Percentiles rank a stretch among this genome's conserved stretches.
phyloP scores from a whole-genome alignment of 2,113 vertebrate species.

The Copsychus sechellarum region DNA sequence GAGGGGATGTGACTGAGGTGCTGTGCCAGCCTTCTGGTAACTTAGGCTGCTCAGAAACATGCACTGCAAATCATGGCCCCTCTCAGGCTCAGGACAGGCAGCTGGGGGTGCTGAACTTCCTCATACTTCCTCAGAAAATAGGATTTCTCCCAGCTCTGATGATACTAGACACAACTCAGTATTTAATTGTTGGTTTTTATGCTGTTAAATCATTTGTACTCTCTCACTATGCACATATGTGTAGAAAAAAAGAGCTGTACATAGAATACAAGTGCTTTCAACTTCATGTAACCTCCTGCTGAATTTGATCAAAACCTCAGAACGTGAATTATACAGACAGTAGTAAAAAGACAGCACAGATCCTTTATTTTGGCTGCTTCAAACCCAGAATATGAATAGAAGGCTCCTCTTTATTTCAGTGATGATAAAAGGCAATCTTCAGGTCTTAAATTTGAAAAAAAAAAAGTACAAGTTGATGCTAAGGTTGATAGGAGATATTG shows the following conservation, averaged over 20 bases:
- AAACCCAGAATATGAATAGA: conserved; percentile 2
- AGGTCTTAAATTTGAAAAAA: conserved; percentile 19
- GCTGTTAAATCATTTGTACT: background rate
- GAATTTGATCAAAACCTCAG: conserved; percentile 46
- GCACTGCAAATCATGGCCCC: background rate
- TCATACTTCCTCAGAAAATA: background rate
- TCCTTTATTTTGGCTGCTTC: conserved; percentile 55
- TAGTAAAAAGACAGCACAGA: conserved; percentile 29
- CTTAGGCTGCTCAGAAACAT: background rate
- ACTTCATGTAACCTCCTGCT: background rate
- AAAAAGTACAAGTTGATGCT: background rate
- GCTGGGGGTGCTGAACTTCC: background rate
- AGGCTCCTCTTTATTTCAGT: background rate
- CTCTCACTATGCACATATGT: background rate
- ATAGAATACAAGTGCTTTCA: background rate
- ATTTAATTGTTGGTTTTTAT: background rate
- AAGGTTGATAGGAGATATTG: conserved; percentile 22
- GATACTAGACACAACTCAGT: background rate
- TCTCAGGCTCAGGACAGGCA: background rate
- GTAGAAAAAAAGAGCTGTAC: background rate
- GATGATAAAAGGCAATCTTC: conserved; percentile 50
- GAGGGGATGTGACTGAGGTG: background rate
- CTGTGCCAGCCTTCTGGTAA: accelerated
- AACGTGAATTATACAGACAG: background rate
- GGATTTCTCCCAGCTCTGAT: background rate